These are phyloP conservation scores for Myotis brandtii DNA, from an alignment of 2,113 vertebrate genomes.

Conservation along the genomic window DNA sequence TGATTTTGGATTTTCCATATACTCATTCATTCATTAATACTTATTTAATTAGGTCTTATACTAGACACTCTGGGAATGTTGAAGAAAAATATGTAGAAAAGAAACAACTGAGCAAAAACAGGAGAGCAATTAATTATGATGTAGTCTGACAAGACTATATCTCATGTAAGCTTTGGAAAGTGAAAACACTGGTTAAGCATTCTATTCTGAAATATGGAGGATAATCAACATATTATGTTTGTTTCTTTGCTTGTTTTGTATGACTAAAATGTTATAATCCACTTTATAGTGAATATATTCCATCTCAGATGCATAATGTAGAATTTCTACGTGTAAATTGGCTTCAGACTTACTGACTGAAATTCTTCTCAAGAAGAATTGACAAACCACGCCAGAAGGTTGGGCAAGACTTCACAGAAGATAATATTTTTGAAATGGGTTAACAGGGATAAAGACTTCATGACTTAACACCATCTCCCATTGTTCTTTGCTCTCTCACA, in stretches of 20 bases:
- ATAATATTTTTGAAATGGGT: not conserved
- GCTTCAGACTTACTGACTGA: not conserved
- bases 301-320: not conserved
- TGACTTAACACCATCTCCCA: slow-evolving; percentile 19
- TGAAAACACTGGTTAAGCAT: not conserved
- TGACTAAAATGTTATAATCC: slow-evolving; percentile 11
- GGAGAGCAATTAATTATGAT: not conserved
- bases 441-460: not conserved
- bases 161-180: not conserved
- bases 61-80: not conserved
- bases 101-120: not conserved
- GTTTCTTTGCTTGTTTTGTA: slow-evolving; percentile 7
- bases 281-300: not conserved
- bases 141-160: not conserved
- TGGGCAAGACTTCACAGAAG: not conserved
- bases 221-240: not conserved
- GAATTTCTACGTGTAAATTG: not conserved
- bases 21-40: not conserved
- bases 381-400: slow-evolving; percentile 29
- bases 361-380: not conserved
- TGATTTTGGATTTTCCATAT: not conserved
- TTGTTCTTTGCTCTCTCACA: slow-evolving; percentile 68
- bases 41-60: not conserved
- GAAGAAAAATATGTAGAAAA: slow-evolving; percentile 12
- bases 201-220: not conserved